These are phyloP conservation scores for Lasioglossum figueresi DNA, from an alignment of 2,888 invertebrate species.

Conservation along the genomic window DNA sequence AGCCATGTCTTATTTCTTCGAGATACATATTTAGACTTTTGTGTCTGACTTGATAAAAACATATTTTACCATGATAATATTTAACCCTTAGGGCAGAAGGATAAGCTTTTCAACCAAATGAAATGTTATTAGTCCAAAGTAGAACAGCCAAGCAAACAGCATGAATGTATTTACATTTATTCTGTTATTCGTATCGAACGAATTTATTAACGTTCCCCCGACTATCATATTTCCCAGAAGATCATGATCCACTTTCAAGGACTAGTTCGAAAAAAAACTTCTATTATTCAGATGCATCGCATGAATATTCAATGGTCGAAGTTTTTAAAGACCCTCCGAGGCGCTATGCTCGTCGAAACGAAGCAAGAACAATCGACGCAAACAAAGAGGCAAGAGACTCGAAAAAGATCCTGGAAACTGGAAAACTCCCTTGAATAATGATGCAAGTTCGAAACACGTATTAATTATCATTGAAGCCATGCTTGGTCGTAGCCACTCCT, in stretches of 20 bases:
- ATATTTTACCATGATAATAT: neutral
- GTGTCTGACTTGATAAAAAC: neutral
- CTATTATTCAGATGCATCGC: neutral
- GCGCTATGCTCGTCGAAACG: neutral
- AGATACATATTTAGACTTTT: neutral
- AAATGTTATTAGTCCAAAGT: neutral
- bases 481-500: slow-evolving; percentile 7
- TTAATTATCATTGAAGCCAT: slow-evolving; percentile 49
- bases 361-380: slow-evolving; percentile 10
- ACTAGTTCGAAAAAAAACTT: slow-evolving; percentile 5
- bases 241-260: neutral
- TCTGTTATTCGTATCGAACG: neutral
- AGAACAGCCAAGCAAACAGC: neutral
- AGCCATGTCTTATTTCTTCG: neutral
- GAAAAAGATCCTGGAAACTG: neutral
- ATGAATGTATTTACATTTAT: neutral
- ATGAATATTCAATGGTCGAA: neutral
- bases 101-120: neutral
- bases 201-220: neutral
- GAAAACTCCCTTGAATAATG: slow-evolving; percentile 44
- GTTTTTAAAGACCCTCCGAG: neutral
- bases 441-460: slow-evolving; percentile 46
- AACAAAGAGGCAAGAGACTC: neutral
- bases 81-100: neutral
- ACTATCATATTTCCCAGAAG: neutral